phyloP scores from a whole-genome alignment of 2,113 vertebrate species.

The Lampris megalopsis region DNA sequence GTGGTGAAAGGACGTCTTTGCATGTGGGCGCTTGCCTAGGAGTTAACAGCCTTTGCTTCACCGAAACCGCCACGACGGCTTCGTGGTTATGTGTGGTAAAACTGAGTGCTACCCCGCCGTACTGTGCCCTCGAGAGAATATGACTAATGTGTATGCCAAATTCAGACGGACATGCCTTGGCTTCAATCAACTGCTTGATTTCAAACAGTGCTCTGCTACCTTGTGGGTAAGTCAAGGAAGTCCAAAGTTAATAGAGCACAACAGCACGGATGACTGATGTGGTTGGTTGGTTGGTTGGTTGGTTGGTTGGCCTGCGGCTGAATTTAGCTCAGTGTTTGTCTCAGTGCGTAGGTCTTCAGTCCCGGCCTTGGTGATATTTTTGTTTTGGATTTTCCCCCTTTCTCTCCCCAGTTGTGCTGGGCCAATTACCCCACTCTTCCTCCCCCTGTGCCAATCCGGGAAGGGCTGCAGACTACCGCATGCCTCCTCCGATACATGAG shows the following conservation, averaged over 20 bases:
- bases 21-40: conserved; percentile 26
- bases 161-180: too few species aligned
- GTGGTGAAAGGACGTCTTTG: conserved; percentile 44
- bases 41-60: conserved; percentile 55
- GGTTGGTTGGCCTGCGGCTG: too few species aligned
- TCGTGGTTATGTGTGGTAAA: conserved; percentile 32
- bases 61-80: conserved; percentile 54
- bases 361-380: conserved; percentile 3
- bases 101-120: conserved; percentile 24
- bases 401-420: too few species aligned
- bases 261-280: conserved; percentile 7
- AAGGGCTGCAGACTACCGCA: too few species aligned
- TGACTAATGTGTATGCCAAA: conserved; percentile 38
- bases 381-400: too few species aligned
- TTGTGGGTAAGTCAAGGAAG: conserved; percentile 28
- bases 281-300: too few species aligned
- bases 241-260: conserved; percentile 18
- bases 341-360: too few species aligned
- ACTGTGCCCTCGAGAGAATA: conserved; percentile 43
- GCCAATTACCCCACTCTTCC: too few species aligned
- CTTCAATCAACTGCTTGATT: neutral
- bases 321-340: too few species aligned
- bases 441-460: too few species aligned
- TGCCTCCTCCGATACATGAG: too few species aligned
- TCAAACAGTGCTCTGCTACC: conserved; percentile 20